phyloP scores from a whole-genome alignment of 2,797 vertebrate species.

The Anisognathus igniventris region DNA sequence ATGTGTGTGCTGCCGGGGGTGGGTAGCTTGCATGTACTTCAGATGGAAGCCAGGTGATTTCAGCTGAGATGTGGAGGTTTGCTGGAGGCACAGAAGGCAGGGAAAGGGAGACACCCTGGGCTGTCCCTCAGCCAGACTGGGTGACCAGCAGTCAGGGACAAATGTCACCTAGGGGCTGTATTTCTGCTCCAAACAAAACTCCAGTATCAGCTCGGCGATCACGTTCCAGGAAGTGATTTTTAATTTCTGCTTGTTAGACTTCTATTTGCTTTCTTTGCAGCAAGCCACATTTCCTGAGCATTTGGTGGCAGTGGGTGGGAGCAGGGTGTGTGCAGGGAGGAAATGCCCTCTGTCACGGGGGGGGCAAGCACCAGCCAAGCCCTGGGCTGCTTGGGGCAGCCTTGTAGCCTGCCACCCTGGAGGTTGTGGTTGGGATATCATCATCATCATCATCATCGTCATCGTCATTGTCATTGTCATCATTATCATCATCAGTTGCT shows the following conservation, averaged over 20 bases:
- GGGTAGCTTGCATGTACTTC: not conserved
- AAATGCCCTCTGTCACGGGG: not conserved
- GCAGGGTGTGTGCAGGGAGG: not conserved
- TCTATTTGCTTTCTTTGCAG: not conserved
- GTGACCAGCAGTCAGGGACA: not conserved
- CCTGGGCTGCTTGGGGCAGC: not conserved
- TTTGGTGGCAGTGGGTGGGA: not conserved
- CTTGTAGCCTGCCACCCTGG: not conserved
- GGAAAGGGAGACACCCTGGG: not conserved
- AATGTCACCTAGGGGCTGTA: not conserved
- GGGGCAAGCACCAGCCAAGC: fast-evolving
- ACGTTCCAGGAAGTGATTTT: not conserved
- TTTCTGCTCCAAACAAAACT: not conserved
- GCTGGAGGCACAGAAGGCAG: not conserved
- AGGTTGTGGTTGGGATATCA: not conserved
- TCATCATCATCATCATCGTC: not conserved
- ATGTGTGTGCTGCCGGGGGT: fast-evolving
- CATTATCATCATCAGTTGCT: not conserved
- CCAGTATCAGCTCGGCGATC: not conserved
- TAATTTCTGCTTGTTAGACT: not conserved
- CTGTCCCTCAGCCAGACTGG: not conserved
- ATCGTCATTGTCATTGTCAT: not conserved
- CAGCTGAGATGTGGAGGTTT: not conserved
- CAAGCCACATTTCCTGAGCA: not conserved
- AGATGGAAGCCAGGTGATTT: not conserved